Evolutionary conservation across 2,113 vertebrate species (phyloP).

Genomic region (Mormyrus lacerda): DNA sequence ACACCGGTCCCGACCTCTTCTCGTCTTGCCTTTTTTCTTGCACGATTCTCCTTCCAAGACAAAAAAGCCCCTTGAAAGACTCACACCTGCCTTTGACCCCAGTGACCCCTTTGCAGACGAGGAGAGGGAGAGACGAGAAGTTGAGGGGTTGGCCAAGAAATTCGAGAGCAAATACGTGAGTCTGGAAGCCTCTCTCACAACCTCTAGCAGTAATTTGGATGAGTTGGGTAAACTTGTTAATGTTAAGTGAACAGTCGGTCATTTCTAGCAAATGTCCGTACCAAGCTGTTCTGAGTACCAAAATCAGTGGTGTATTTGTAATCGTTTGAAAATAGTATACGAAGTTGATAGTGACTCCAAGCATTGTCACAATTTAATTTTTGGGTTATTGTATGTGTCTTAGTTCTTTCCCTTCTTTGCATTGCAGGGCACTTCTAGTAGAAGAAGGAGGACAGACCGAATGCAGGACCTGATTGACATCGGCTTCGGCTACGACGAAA

Average conservation of each 20-base stretch:
- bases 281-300: not conserved
- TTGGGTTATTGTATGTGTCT: not conserved
- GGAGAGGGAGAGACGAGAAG: slow-evolving; percentile 74
- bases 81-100: slow-evolving; percentile 58
- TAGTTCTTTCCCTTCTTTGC: not conserved
- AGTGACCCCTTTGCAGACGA: slow-evolving; percentile 85
- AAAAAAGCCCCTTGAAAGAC: slow-evolving; percentile 49
- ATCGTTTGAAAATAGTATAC: no score
- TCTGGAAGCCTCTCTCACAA: slow-evolving; percentile 21
- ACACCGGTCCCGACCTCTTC: not conserved
- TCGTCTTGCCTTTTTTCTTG: not conserved
- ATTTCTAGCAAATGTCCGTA: not conserved
- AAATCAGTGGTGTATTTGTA: not conserved
- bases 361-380: not conserved
- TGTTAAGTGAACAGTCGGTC: not conserved
- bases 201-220: not conserved
- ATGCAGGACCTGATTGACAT: slow-evolving; percentile 97
- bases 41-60: slow-evolving; percentile 32
- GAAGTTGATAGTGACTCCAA: not conserved
- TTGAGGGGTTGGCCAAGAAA: slow-evolving; percentile 86
- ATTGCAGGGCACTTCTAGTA: slow-evolving; percentile 62
- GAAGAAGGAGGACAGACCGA: slow-evolving; percentile 87
- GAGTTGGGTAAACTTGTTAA: not conserved
- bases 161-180: slow-evolving; percentile 98
- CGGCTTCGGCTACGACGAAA: slow-evolving; percentile 94